Evolutionary conservation across 2,113 vertebrate species (phyloP), one percentile per base, ranked within the genome.

Genomic region (Actenoides lindsayi): DNA sequence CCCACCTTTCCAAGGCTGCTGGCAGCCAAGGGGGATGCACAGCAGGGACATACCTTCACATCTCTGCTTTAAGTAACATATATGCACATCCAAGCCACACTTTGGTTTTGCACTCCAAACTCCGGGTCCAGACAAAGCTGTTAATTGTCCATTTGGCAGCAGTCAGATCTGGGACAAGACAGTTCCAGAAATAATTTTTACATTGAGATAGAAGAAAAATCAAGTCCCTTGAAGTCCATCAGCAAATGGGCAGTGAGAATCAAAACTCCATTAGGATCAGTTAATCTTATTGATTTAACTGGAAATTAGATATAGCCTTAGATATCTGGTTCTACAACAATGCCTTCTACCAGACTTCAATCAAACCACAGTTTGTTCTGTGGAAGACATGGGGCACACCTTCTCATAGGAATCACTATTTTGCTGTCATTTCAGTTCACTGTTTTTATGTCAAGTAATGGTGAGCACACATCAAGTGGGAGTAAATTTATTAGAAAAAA

Each of bases 231-330:
- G 30, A 68, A 46, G 51, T 13, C 74, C 74, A 68, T 68, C 84
- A 87, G 74, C 57, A 94, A 94, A 83, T 20, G 30, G 23, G 82
- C 30, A 69, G 44, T 14, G 33, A 82, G 48, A 76, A 76, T 44
- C n/a, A 89, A 86, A 93, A 69, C 28, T 46, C 63, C 91, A 83
- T 83, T 74, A 90, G 54, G 44, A 92, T 92, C 70, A 83, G 82
- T 75, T 86, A 89, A 37, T 63, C 59, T 85, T 87, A 90, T 0
- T 83, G 54, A 92, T 94, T 88, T 88, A 76, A 65, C 50, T 65
- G 41, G 50, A 88, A 92, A 76, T 67, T 70, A 71, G 67, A 86
- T n/a, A 90, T 77, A 90, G 28, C 44, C 44, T 90, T 65, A 51
- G 63, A 28, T 42, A 91, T 5, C 53, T 11, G 48, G 64, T 82